Evolutionary conservation across 1,140 invertebrate species (phyloP).

Genomic region (Acyrthosiphon pisum): DNA sequence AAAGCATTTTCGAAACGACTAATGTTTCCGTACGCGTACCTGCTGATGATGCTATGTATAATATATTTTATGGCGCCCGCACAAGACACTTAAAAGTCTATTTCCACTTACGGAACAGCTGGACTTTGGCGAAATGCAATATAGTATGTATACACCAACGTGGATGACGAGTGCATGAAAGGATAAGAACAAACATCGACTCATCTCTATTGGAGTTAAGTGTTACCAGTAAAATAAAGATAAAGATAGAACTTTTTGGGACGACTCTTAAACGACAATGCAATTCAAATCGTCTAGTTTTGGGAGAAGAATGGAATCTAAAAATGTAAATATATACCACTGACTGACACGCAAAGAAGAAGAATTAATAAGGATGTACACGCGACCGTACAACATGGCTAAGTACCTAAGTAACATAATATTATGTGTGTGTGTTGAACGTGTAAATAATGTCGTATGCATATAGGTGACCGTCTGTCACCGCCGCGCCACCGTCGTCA

Average conservation of each 20-base stretch:
- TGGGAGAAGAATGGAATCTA: not conserved
- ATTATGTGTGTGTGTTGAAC: not conserved
- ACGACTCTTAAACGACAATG: too few relatives aligned
- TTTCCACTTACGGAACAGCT: not conserved
- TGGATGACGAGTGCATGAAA: not conserved
- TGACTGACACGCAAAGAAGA: not conserved
- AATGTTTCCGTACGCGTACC: not conserved
- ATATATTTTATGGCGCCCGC: too few relatives aligned
- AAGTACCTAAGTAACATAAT: not conserved
- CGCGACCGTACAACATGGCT: not conserved
- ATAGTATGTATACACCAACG: not conserved
- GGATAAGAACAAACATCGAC: not conserved
- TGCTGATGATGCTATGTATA: not conserved
- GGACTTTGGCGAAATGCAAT: not conserved
- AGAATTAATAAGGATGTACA: not conserved
- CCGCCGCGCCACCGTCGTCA: too few relatives aligned
- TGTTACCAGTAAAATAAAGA: too few relatives aligned
- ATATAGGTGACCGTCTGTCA: not conserved
- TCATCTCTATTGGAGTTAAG: too few relatives aligned
- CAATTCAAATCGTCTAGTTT: too few relatives aligned
- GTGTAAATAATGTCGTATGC: not conserved
- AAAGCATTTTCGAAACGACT: not conserved
- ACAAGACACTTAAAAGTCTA: not conserved
- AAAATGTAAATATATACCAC: not conserved
- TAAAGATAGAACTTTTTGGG: too few relatives aligned